Base-by-base conservation (phyloP, 2,113 vertebrate genomes). In the Ammodytes dubius region DNA sequence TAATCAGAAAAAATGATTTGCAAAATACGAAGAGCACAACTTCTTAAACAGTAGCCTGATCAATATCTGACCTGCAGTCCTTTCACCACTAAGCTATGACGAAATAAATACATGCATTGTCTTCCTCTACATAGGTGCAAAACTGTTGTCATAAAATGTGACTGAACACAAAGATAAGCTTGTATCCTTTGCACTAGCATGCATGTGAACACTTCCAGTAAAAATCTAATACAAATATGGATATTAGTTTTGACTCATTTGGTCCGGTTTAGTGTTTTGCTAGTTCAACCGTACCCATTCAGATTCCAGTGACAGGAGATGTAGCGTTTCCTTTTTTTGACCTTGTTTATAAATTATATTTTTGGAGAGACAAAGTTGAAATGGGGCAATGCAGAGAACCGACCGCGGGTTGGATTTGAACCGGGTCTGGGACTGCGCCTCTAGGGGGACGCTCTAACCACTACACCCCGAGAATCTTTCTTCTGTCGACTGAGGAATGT, bases 401-500 rank as follows among this genome's bases (percentile, higher is more conserved):
- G 27, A 27, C 27, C 27, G 27, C 27, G 27, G 27, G 27, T 27
- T 27, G 27, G 27, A 27, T 27, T 27, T 27, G 27, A 27, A 27
- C 27, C 27, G 27, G 27, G 27, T 27, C 27, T 27, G 27, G 27
- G 27, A 27, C 27, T 27, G 27, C 27, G 27, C 27, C 27, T 27
- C 27, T 27, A 27, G 27, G 27, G 27, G 27, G 27, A 27, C 27
- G 27, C 27, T 27, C 27, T 27, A 27, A 27, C 27, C 27, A 27
- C 27, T 27, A 27, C 27, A 27, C 27, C 27, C 27, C 27, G 50
- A 64, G 15, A 63, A 65, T 59, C 74, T 72, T 70, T n/a, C 52
- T 79, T 76, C 75, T 71, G 50, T 83, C 42, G 5, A 54, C 63
- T 64, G 35, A 76, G 73, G 57, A 79, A 88, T 73, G 52, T 85